A percentile compares a stretch with the other conserved stretches of the same genome.
Evolutionary conservation across 2,888 invertebrate genomes (phyloP).

Genomic region (Ptychoptera albimana): DNA sequence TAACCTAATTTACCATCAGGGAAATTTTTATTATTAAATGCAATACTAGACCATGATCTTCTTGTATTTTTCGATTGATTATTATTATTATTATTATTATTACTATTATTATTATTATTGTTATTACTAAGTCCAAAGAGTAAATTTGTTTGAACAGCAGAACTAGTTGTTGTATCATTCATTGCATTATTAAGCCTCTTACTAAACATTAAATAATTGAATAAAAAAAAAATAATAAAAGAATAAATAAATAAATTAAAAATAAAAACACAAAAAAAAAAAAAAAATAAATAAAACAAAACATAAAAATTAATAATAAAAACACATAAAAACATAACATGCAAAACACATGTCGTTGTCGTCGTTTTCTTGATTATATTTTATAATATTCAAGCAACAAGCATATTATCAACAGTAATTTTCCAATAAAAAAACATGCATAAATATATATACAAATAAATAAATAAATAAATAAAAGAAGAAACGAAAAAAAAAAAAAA

Average conservation of each 20-base stretch:
- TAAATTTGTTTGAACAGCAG: too few relatives aligned
- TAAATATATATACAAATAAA: too few relatives aligned
- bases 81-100: slow-evolving; percentile 5
- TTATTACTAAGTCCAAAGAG: slow-evolving; percentile 1
- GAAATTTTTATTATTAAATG: slow-evolving; percentile 19
- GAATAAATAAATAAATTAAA: slow-evolving; percentile 1
- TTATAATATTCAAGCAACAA: too few relatives aligned
- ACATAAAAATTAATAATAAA: not conserved
- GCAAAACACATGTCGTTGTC: slow-evolving; percentile 1
- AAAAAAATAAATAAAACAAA: not conserved
- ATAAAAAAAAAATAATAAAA: not conserved
- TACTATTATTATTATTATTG: slow-evolving; percentile 11
- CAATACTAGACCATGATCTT: slow-evolving; percentile 18
- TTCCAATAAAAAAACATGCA: too few relatives aligned
- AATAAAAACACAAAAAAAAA: not conserved
- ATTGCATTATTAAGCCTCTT: slow-evolving; percentile 5
- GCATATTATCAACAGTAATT: too few relatives aligned
- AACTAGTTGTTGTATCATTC: not conserved
- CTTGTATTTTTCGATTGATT: slow-evolving; percentile 13
- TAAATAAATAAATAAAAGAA: too few relatives aligned
- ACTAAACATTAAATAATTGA: slow-evolving; percentile 2
- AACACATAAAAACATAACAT: slow-evolving; percentile 2
- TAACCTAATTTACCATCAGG: slow-evolving; percentile 17
- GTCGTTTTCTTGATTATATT: not conserved
- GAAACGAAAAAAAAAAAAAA: not conserved